Conservation (phyloP, 2,888 invertebrate species). For the Hartigia nigra region DNA sequence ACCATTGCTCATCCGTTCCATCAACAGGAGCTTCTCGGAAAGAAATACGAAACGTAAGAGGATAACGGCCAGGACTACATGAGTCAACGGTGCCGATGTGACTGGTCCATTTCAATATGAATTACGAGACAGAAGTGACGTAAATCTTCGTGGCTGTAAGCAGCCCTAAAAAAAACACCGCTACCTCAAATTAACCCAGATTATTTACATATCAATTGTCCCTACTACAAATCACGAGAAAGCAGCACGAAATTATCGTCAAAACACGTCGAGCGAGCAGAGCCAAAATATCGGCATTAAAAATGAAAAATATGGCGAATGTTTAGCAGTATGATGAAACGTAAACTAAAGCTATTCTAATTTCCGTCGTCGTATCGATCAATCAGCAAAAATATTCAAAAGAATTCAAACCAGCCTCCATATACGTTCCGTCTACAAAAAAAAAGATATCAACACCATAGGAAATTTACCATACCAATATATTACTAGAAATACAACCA, state of each 20-base stretch:
- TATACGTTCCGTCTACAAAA: neutral
- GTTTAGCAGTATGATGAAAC: neutral
- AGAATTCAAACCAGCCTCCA: neutral
- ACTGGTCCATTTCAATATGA: neutral
- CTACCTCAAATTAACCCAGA: neutral
- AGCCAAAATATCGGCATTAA: neutral
- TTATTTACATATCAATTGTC: neutral
- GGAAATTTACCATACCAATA: neutral
- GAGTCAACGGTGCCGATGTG: neutral
- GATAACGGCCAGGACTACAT: neutral
- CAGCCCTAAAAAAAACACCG: neutral
- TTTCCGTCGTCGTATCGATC: neutral
- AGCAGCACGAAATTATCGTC: neutral
- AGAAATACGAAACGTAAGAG: neutral
- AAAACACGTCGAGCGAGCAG: neutral
- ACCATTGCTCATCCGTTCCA: neutral
- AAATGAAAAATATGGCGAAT: neutral
- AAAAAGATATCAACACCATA: neutral
- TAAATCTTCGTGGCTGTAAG: neutral
- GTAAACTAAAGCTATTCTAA: neutral
- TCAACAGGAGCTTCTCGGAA: neutral
- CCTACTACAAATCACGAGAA: neutral
- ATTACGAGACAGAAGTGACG: neutral
- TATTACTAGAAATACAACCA: neutral
- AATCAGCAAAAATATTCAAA: neutral